These are phyloP conservation scores for Sebastes steindachneri DNA, from an alignment of 2,797 vertebrate species.

Conservation along the genomic window DNA sequence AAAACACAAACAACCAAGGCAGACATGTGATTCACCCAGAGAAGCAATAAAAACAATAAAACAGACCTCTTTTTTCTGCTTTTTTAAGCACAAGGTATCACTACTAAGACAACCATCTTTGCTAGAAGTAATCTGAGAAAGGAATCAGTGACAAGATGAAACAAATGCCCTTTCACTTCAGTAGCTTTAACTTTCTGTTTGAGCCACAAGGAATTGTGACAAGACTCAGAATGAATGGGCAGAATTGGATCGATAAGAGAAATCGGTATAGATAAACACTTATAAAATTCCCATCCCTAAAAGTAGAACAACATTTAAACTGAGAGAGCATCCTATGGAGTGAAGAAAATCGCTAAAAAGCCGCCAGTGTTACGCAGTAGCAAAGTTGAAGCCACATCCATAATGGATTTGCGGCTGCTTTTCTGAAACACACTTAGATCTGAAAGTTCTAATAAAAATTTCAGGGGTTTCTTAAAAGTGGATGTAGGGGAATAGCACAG, in stretches of 20 bases:
- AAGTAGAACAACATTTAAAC: background rate
- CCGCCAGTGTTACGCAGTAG: conserved; percentile 6
- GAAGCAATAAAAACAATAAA: background rate
- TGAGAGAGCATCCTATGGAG: background rate
- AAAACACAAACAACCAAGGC: conserved; percentile 15
- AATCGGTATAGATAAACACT: background rate
- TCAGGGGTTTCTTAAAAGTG: conserved; percentile 65
- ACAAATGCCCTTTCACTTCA: background rate
- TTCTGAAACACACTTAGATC: conserved; percentile 60
- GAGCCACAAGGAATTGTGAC: background rate
- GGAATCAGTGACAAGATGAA: background rate
- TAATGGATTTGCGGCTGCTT: conserved; percentile 68
- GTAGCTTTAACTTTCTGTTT: background rate
- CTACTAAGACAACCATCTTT: background rate
- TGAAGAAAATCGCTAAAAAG: conserved; percentile 22
- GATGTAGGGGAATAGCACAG: conserved; percentile 23
- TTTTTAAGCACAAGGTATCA: background rate
- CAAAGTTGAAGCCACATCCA: conserved; percentile 58
- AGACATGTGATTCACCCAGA: background rate
- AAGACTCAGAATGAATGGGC: background rate
- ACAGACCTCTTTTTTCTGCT: background rate
- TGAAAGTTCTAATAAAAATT: conserved; percentile 68
- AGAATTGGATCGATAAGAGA: no score
- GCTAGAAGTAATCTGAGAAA: background rate
- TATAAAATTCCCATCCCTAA: background rate